Evolutionary conservation across 1,140 invertebrate genomes (phyloP), one percentile per base, ranked within the genome.

Genomic region (Drosophila ambigua): DNA sequence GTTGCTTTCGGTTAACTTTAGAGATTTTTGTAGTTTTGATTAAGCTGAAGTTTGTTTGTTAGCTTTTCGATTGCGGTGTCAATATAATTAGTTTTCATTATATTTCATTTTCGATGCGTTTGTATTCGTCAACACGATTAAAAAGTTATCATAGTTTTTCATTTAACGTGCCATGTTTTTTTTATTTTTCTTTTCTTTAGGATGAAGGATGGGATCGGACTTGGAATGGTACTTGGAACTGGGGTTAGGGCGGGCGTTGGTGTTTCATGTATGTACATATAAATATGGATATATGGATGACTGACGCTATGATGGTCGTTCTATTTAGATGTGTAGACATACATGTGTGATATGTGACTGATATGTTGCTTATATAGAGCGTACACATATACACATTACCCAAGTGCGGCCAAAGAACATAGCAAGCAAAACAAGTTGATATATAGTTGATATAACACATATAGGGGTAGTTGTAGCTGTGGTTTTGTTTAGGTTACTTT

Each of bases 161-260:
- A 57, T 63, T 57, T 9, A 78, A 72, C 82, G 82, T 85, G 82
- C 82, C 82, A 85, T 87, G 83, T 79, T 87, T 82, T 82, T 81
- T 72, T 72, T 57, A 46, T 58, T 49, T 45, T 68, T 52, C 20
- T 58, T 52, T 51, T 54, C 16, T 48, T 39, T 59, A 5, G 55
- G 49, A 45, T 52, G 66, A 46, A 11, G 49, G 9, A 54, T 65
- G 23, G 53, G 59, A 61, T 26, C 44, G 51, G 8, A 16, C 4
- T 39, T 28, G 45, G 52, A 62, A 28, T 28, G 57, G 48, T 45
- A 59, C 28, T 51, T 16, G 41, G 39, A 39, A 13, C 11, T 39
- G 35, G 11, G 35, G 4, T 13, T 39, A 2, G 35, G 35, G 11
- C 3, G 35, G 35, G 11, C 35, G 13, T 39, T 13, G 35, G 11